A percentile compares a stretch with the other conserved stretches of the same genome.
Conservation (phyloP, 2,888 invertebrate genomes). For the Nipponacmea schrenckii region DNA sequence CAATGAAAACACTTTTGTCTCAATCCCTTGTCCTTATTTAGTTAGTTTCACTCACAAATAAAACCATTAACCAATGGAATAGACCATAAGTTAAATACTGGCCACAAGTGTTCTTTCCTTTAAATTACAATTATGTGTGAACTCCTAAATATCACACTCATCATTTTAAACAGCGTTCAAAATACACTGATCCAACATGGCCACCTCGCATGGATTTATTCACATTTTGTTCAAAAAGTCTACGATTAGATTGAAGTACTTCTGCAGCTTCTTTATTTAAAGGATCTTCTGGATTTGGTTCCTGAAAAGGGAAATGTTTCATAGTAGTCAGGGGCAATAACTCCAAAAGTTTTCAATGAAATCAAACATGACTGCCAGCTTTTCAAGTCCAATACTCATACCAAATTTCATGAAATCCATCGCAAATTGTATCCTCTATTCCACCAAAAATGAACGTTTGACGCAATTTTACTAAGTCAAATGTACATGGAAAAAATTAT, state of each 20-base stretch:
- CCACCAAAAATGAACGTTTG: no score
- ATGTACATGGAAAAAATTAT: no score
- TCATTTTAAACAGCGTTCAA: slow-evolving; percentile 85
- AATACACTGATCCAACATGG: slow-evolving; percentile 91
- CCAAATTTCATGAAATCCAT: no score
- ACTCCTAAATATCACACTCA: slow-evolving; percentile 15
- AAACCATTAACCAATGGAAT: neutral
- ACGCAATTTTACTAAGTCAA: no score
- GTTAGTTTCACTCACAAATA: neutral
- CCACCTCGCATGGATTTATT: slow-evolving; percentile 96
- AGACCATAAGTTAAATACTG: neutral
- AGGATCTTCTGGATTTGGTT: slow-evolving; percentile 98
- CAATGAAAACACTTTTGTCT: neutral
- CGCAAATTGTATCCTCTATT: no score
- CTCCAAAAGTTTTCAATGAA: no score
- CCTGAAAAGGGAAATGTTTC: slow-evolving; percentile 72
- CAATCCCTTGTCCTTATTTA: neutral
- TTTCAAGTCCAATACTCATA: no score
- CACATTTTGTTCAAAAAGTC: slow-evolving; percentile 95
- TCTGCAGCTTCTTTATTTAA: slow-evolving; percentile 98
- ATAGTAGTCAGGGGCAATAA: no score
- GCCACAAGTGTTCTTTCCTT: no score
- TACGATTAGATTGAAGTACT: slow-evolving; percentile 91
- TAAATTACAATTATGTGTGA: no score
- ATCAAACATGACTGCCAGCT: no score